Conservation (phyloP, 2,888 invertebrate species). For the Dastarcus helophoroides region DNA sequence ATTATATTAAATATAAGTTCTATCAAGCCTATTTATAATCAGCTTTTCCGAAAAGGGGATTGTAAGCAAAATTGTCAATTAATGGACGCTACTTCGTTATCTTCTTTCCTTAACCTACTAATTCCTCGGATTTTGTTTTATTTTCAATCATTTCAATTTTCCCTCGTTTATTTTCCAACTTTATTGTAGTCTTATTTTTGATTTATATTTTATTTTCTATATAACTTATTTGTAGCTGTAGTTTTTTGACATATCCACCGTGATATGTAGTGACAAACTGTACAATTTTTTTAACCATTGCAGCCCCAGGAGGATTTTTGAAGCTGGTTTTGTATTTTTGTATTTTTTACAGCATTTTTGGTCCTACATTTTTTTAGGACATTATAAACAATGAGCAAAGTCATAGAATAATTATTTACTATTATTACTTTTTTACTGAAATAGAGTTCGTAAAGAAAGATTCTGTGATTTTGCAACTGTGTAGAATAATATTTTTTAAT, state of each 20-base stretch:
- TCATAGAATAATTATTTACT: slow-evolving; percentile 9
- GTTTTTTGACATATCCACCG: slow-evolving; percentile 37
- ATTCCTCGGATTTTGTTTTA: slow-evolving; percentile 7
- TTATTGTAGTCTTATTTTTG: background rate
- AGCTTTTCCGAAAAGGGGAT: too few species aligned
- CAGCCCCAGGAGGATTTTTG: slow-evolving; percentile 36
- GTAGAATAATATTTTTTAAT: slow-evolving; percentile 14
- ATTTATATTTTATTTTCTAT: slow-evolving; percentile 1
- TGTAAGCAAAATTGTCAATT: too few species aligned
- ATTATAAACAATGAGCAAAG: slow-evolving; percentile 4
- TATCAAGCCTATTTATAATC: too few species aligned
- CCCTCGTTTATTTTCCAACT: slow-evolving; percentile 4
- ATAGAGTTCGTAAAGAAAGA: too few species aligned
- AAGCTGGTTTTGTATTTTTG: slow-evolving; percentile 28
- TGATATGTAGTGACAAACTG: slow-evolving; percentile 36
- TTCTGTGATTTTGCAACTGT: slow-evolving; percentile 6
- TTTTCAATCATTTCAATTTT: slow-evolving; percentile 5
- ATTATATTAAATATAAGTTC: too few species aligned
- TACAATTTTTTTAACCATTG: slow-evolving; percentile 37
- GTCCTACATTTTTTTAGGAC: slow-evolving; percentile 1
- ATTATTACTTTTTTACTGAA: background rate
- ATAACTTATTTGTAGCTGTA: background rate
- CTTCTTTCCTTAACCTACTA: too few species aligned
- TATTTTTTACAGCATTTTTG: slow-evolving; percentile 13
- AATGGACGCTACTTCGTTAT: too few species aligned